phyloP scores from a whole-genome alignment of 1,140 invertebrate genomes.

The Lethocerus indicus region DNA sequence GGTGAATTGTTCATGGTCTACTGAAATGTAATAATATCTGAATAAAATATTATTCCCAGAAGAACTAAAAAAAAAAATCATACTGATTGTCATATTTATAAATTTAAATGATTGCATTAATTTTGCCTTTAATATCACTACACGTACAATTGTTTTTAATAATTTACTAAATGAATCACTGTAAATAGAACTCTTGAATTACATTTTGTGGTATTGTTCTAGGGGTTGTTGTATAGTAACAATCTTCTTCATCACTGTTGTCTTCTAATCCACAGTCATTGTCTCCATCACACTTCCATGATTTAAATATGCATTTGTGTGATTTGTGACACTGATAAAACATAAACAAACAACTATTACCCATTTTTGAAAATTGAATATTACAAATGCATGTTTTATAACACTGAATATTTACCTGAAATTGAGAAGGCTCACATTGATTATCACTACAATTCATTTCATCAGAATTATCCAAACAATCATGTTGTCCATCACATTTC shows the following conservation, averaged over 20 bases:
- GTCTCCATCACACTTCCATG: constrained; percentile 57
- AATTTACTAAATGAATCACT: too few species aligned
- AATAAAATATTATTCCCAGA: too few species aligned
- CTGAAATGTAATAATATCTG: too few species aligned
- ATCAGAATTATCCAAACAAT: constrained; percentile 52
- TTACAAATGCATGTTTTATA: too few species aligned
- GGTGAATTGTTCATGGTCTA: too few species aligned
- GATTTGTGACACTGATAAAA: constrained; percentile 16
- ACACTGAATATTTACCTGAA: constrained; percentile 8
- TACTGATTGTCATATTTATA: too few species aligned
- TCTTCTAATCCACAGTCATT: constrained; percentile 50
- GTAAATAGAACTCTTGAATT: too few species aligned
- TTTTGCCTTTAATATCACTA: too few species aligned
- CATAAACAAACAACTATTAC: constrained; percentile 16
- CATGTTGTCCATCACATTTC: constrained; percentile 50
- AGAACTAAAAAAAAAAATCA: too few species aligned
- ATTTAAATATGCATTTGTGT: constrained; percentile 57
- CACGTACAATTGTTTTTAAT: too few species aligned
- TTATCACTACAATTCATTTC: constrained; percentile 40
- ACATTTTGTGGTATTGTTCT: neutral
- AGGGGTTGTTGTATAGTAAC: constrained; percentile 22
- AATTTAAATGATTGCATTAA: too few species aligned
- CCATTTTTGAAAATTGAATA: neutral
- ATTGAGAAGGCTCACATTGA: constrained; percentile 11
- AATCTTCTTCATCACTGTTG: constrained; percentile 39